phyloP scores from a whole-genome alignment of 2,797 vertebrate genomes.

The Mus minutoides region DNA sequence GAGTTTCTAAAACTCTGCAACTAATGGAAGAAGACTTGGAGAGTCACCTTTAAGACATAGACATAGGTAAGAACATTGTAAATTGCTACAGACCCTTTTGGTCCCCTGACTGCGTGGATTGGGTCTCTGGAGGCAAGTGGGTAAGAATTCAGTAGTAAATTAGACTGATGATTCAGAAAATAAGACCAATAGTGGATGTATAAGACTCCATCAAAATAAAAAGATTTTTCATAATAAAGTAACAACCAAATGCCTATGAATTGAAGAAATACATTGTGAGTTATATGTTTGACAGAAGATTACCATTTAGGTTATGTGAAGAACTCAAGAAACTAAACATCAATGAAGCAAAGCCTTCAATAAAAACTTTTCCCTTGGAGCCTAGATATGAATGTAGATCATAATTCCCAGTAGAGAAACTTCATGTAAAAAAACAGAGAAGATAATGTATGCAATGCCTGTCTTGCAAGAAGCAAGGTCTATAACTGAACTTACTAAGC shows the following conservation, averaged over 20 bases:
- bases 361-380: too few relatives aligned
- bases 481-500: neutral
- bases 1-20: neutral
- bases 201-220: neutral
- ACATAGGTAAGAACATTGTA: neutral
- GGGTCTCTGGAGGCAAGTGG: too few relatives aligned
- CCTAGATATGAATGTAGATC: too few relatives aligned
- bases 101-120: too few relatives aligned
- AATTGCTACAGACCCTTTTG: too few relatives aligned
- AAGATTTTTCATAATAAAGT: neutral
- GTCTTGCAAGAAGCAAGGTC: neutral
- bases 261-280: neutral
- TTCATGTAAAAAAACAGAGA: neutral
- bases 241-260: neutral
- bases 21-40: neutral
- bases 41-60: neutral
- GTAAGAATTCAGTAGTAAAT: too few relatives aligned
- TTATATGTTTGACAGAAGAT: neutral
- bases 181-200: neutral
- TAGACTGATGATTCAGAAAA: neutral
- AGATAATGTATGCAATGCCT: neutral
- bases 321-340: neutral
- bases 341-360: too few relatives aligned
- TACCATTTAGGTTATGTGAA: neutral
- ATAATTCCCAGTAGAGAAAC: neutral